Evolutionary conservation across 2,797 vertebrate species (phyloP).

Genomic region (Furcifer pardalis): DNA sequence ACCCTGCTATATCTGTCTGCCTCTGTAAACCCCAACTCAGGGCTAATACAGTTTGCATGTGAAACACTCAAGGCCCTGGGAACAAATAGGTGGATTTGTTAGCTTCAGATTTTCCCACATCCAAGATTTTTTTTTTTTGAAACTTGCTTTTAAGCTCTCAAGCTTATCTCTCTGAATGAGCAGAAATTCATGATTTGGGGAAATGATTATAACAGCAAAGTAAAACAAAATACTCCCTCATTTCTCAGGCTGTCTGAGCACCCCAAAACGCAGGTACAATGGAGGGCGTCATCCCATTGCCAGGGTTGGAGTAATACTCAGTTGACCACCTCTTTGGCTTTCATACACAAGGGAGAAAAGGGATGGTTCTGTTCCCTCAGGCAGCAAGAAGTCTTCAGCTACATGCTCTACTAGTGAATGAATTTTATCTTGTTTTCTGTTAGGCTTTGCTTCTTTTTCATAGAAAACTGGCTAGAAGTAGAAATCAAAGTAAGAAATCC

Average conservation of each 20-base stretch:
- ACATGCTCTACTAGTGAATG: not conserved
- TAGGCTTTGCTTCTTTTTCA: not conserved
- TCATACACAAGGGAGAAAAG: not conserved
- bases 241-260: not conserved
- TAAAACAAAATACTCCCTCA: too few relatives aligned
- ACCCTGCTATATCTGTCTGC: too few relatives aligned
- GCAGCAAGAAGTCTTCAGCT: not conserved
- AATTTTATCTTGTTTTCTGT: not conserved
- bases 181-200: too few relatives aligned
- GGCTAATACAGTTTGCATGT: too few relatives aligned
- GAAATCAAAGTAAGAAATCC: constrained; percentile 55
- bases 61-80: too few relatives aligned
- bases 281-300: not conserved
- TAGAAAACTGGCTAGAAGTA: not conserved
- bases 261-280: not conserved
- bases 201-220: too few relatives aligned
- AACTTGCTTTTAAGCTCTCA: too few relatives aligned
- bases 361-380: not conserved
- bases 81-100: too few relatives aligned
- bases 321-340: not conserved
- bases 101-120: too few relatives aligned
- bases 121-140: too few relatives aligned
- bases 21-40: too few relatives aligned
- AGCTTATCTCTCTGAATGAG: too few relatives aligned
- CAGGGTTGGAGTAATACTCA: not conserved